A percentile compares a stretch with the other conserved stretches of the same genome.
These are phyloP conservation scores for Rhinichthys klamathensis DNA, from an alignment of 2,113 vertebrate genomes.

Conservation along the genomic window DNA sequence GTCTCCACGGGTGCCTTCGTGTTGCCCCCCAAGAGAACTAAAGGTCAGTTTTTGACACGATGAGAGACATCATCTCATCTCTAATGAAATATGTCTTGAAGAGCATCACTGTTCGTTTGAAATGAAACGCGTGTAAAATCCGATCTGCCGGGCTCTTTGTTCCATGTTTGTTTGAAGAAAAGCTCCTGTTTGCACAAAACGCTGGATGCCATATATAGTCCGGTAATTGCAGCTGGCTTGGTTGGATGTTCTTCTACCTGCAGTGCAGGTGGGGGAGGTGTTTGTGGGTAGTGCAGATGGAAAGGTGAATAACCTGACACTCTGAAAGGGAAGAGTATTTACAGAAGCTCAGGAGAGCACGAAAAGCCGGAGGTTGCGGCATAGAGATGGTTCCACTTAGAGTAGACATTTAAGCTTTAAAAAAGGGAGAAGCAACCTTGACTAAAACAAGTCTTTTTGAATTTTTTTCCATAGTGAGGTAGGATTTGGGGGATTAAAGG, in stretches of 20 bases:
- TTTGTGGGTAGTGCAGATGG: slow-evolving; percentile 29
- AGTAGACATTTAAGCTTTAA: slow-evolving; percentile 2
- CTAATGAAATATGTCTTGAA: slow-evolving; percentile 53
- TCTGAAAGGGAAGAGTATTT: slow-evolving; percentile 52
- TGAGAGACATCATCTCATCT: slow-evolving; percentile 62
- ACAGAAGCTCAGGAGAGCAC: slow-evolving; percentile 15
- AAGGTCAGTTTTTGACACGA: slow-evolving; percentile 67
- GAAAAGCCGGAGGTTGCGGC: background rate
- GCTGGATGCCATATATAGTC: slow-evolving; percentile 36
- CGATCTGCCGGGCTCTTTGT: slow-evolving; percentile 54
- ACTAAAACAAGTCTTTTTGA: slow-evolving; percentile 39
- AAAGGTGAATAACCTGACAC: slow-evolving; percentile 47
- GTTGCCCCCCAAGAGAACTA: slow-evolving; percentile 37
- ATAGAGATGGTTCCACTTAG: slow-evolving; percentile 7
- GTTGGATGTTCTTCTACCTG: slow-evolving; percentile 50
- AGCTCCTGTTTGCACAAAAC: slow-evolving; percentile 62
- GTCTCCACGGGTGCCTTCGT: slow-evolving; percentile 35
- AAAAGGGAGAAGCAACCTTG: slow-evolving; percentile 24
- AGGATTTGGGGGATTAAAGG: slow-evolving; percentile 49
- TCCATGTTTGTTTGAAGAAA: slow-evolving; percentile 64
- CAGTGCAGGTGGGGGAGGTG: slow-evolving; percentile 32
- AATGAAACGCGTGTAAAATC: background rate
- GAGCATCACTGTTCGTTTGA: slow-evolving; percentile 1
- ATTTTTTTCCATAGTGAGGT: slow-evolving; percentile 31
- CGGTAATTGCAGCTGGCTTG: slow-evolving; percentile 62